Conservation (phyloP, 2,888 invertebrate genomes). For the Eupithecia exiguata region DNA sequence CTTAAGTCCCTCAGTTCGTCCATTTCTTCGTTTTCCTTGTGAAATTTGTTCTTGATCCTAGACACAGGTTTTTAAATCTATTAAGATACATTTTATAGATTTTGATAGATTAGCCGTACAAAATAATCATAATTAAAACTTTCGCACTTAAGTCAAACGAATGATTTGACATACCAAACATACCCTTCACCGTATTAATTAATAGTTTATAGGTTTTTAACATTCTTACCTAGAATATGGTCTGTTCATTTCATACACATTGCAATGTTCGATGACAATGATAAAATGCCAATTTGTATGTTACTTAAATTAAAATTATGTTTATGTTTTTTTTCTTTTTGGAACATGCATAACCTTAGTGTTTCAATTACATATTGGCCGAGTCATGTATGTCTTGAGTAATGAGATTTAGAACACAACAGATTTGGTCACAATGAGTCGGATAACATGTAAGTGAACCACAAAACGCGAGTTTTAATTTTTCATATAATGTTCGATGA, state of each 20-base stretch:
- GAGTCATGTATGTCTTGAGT: not conserved
- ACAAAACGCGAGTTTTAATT: not conserved
- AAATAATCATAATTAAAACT: not conserved
- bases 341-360: not conserved
- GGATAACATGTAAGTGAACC: not conserved
- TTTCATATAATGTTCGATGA: not conserved
- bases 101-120: not conserved
- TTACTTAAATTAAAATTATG: not conserved
- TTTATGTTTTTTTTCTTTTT: not conserved
- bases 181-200: not conserved
- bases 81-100: not conserved
- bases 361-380: not conserved
- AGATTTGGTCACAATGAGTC: not conserved
- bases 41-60: conserved; percentile 64
- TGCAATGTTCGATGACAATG: not conserved
- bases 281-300: not conserved
- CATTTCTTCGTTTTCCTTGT: conserved; percentile 44
- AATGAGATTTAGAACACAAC: not conserved
- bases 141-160: not conserved
- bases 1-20: conserved; percentile 48
- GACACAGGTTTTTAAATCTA: conserved; percentile 47
- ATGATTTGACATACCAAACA: not conserved
- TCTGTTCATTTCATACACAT: not conserved
- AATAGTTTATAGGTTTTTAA: not conserved
- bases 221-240: not conserved